phyloP scores from a whole-genome alignment of 2,797 vertebrate species.

The Pangasius djambal region DNA sequence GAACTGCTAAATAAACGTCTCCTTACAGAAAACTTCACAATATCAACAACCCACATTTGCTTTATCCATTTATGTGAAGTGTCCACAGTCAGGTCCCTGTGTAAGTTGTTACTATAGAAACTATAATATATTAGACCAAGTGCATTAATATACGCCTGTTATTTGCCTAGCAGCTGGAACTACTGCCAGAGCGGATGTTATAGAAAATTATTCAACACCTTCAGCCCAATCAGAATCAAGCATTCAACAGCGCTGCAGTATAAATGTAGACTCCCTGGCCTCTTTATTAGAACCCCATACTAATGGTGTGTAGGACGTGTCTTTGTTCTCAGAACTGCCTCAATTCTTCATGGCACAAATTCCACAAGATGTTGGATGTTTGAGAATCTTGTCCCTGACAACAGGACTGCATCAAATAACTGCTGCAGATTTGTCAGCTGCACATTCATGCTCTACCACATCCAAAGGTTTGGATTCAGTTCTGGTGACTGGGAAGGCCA shows the following conservation, averaged over 20 bases:
- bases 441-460: not conserved
- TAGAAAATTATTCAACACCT: not conserved
- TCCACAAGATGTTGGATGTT: not conserved
- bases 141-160: not conserved
- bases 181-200: not conserved
- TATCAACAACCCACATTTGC: not conserved
- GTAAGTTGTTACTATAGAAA: not conserved
- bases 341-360: not conserved
- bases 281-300: not conserved
- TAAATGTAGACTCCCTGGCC: not conserved
- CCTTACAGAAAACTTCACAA: not conserved
- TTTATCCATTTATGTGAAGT: not conserved
- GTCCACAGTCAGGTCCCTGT: not conserved
- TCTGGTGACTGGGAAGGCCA: not conserved
- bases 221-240: not conserved
- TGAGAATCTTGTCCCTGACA: not conserved
- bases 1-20: not conserved
- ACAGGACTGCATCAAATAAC: not conserved
- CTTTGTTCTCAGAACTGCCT: not conserved
- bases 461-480: not conserved
- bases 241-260: not conserved
- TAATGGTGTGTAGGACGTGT: not conserved
- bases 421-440: not conserved
- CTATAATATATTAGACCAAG: not conserved
- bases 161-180: not conserved